phyloP scores from a whole-genome alignment of 2,888 invertebrate species.

The Metellina segmentata region DNA sequence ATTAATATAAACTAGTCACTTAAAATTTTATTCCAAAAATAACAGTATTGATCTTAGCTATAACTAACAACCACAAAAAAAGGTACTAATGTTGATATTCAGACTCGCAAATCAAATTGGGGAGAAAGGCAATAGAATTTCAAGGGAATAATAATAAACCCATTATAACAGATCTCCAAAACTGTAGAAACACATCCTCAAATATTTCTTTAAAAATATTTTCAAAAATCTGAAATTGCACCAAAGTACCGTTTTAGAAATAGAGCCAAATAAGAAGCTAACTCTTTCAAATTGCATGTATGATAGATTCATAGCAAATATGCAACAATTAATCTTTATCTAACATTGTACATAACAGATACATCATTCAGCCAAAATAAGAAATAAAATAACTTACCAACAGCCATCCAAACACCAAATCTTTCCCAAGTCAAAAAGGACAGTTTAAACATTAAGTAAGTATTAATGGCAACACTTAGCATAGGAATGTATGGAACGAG shows the following conservation, averaged over 20 bases:
- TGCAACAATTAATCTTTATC: not conserved
- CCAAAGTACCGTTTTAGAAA: not conserved
- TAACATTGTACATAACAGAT: not conserved
- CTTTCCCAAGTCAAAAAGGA: conserved; percentile 90
- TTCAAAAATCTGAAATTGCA: no score
- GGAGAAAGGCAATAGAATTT: no score
- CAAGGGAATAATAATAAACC: no score
- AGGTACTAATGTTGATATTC: no score
- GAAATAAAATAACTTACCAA: conserved; percentile 83
- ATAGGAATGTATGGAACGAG: conserved; percentile 91
- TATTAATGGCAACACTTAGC: conserved; percentile 89
- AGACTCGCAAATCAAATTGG: no score
- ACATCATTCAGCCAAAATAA: not conserved
- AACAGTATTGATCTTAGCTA: no score
- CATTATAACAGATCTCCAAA: no score
- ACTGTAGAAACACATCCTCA: no score
- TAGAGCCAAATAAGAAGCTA: not conserved
- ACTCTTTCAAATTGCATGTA: not conserved
- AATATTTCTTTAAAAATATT: no score
- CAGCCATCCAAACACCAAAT: conserved; percentile 89
- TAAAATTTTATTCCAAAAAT: no score
- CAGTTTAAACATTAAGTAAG: conserved; percentile 91
- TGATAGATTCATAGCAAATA: not conserved
- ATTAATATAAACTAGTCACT: no score
- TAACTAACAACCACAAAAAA: no score